A percentile compares a stretch with the other conserved stretches of the same genome.
Conservation (phyloP, 1,140 invertebrate genomes). For the Mizuhopecten yessoensis region DNA sequence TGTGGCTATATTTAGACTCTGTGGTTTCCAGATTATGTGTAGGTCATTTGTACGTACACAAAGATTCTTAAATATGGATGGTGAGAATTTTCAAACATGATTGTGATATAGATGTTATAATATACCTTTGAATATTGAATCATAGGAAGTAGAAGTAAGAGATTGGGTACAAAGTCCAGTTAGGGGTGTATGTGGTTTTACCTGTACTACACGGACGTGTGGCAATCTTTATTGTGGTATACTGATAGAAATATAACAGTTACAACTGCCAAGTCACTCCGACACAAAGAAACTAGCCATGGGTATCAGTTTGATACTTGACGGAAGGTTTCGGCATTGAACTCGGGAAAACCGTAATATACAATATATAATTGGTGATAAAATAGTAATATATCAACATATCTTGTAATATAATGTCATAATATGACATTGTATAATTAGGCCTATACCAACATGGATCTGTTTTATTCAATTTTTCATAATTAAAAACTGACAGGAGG, state of each 20-base stretch:
- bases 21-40: not conserved
- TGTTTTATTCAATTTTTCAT: too few relatives aligned
- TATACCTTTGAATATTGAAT: not conserved
- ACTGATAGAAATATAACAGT: not conserved
- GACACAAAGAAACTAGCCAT: too few relatives aligned
- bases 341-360: too few relatives aligned
- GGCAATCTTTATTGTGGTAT: not conserved
- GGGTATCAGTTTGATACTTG: too few relatives aligned
- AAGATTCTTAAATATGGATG: not conserved
- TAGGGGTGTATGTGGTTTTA: not conserved
- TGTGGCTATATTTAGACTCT: not conserved
- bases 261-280: not conserved
- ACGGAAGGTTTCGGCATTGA: too few relatives aligned
- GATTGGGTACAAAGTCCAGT: not conserved
- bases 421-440: too few relatives aligned
- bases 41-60: not conserved
- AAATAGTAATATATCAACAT: too few relatives aligned
- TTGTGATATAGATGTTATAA: not conserved
- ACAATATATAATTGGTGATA: too few relatives aligned
- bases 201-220: not conserved
- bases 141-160: not conserved
- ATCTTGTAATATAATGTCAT: too few relatives aligned
- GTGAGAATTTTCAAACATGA: not conserved
- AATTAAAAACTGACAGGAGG: too few relatives aligned
- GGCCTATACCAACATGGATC: too few relatives aligned